Conservation (phyloP, 2,888 invertebrate genomes). For the Volucella inflata region DNA sequence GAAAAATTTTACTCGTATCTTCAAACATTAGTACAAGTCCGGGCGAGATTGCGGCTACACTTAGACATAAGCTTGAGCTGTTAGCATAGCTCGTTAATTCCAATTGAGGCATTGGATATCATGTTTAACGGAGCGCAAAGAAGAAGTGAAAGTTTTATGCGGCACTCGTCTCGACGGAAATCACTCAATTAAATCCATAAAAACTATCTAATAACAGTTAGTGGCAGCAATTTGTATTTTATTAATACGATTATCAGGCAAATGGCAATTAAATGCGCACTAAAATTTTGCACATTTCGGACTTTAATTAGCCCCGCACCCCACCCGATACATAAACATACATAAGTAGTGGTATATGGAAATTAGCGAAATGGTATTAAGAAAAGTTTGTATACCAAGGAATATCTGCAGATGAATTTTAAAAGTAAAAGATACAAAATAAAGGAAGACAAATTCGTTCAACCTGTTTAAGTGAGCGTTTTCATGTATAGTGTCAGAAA, state of each 20-base stretch:
- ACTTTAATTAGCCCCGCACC: slow-evolving; percentile 36
- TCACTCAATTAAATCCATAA: slow-evolving; percentile 70
- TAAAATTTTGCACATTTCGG: slow-evolving; percentile 21
- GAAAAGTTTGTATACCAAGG: background rate
- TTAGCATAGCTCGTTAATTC: slow-evolving; percentile 54
- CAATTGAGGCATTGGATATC: slow-evolving; percentile 29
- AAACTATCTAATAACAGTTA: slow-evolving; percentile 74
- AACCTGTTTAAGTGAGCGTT: slow-evolving; percentile 11
- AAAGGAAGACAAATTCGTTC: background rate
- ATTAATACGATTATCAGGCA: slow-evolving; percentile 66
- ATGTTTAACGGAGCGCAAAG: slow-evolving; percentile 3
- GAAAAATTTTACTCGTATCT: slow-evolving; percentile 13
- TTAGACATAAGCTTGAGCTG: background rate
- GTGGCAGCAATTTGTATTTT: slow-evolving; percentile 67
- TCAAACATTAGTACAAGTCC: slow-evolving; percentile 33
- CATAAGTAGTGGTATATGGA: slow-evolving; percentile 30
- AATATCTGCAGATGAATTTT: background rate
- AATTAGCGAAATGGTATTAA: slow-evolving; percentile 14
- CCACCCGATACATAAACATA: slow-evolving; percentile 12
- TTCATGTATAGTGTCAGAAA: slow-evolving; percentile 24
- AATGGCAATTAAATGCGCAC: slow-evolving; percentile 17
- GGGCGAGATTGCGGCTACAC: background rate
- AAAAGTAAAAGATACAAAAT: no score
- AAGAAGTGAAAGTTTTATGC: slow-evolving; percentile 66
- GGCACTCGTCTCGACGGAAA: slow-evolving; percentile 43